Evolutionary conservation across 2,113 vertebrate genomes (phyloP), one percentile per base, ranked within the genome.

Genomic region (Clupea harengus): DNA sequence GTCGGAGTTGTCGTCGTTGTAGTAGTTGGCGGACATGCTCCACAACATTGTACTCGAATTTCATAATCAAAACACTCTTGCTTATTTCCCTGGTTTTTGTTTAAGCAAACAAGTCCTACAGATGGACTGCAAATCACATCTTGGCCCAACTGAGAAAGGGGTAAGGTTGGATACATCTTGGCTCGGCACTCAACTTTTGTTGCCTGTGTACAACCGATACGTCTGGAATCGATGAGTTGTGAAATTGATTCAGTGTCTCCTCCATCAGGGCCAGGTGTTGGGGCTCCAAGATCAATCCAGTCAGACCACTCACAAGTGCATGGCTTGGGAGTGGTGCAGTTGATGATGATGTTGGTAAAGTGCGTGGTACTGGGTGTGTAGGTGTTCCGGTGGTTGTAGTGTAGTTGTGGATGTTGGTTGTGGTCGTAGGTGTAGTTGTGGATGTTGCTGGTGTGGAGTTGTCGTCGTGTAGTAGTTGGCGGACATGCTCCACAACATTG

Each of bases 51-150:
- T 13, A 9, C 45, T 2, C 81, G 39, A 44, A 20, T 84, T 13
- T 60, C 57, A n/a, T 60, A 60, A 60, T 60, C 20, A 22, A 32
- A 60, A 60, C 57, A 60, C 22, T 7, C 3, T n/a, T n/a, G n/a
- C n/a, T n/a, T n/a, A n/a, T n/a, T n/a, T n/a, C 0, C 57, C 57
- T 60, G 57, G 18, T 60, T 60, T 60, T 60, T 60, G 32, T 94
- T 95, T 7, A 75, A 9, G 87, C 94, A 94, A 49, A 93, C 89
- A 0, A 91, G 57, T 39, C 90, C 90, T 54, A 88, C 83, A 46
- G 52, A 0, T 7, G 75, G 18, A 1, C 92, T 84, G 2, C 92
- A 0, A 7, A 45, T 83, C 18, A 91, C 82, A 44, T 0, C 75
- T 83, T 95, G 94, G 0, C 89, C 91, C 20, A 94, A n/a, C 5